These are phyloP conservation scores for Doryteuthis pealeii DNA, from an alignment of 1,140 invertebrate species.

Conservation along the genomic window DNA sequence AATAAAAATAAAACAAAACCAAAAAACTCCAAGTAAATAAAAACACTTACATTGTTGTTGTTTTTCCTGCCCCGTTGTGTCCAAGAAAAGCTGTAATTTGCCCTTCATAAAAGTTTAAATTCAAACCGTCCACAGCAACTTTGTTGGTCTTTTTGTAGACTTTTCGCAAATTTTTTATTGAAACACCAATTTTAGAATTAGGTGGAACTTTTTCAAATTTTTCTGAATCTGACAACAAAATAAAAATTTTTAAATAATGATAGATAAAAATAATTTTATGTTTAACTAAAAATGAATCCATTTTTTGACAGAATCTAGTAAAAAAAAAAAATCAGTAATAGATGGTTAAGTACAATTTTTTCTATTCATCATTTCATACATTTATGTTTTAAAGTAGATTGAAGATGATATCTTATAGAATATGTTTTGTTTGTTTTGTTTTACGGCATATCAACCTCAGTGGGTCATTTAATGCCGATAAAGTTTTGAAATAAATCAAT, in stretches of 20 bases:
- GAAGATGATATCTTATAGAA: too few relatives aligned
- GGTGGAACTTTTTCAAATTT: constrained; percentile 66
- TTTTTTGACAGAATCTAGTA: neutral
- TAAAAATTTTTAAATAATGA: too few relatives aligned
- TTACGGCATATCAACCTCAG: too few relatives aligned
- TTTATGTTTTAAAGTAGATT: too few relatives aligned
- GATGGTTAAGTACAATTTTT: too few relatives aligned
- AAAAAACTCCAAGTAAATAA: neutral
- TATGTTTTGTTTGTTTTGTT: too few relatives aligned
- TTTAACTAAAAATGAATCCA: neutral
- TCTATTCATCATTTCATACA: too few relatives aligned
- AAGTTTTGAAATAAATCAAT: too few relatives aligned
- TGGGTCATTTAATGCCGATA: too few relatives aligned
- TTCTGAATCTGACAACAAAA: constrained; percentile 17
- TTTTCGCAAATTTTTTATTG: constrained; percentile 69
- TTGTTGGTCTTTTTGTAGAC: constrained; percentile 56
- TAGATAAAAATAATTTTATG: neutral
- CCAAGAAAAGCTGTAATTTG: constrained; percentile 69
- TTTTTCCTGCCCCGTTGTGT: constrained; percentile 70
- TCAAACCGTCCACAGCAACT: constrained; percentile 70
- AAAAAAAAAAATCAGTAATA: too few relatives aligned
- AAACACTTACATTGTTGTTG: constrained; percentile 65
- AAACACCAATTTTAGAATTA: constrained; percentile 65
- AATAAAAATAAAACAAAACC: too few relatives aligned
- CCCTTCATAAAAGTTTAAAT: constrained; percentile 66